A percentile compares a stretch with the other conserved stretches of the same genome.
phyloP scores from a whole-genome alignment of 2,888 invertebrate species.

The Trissoscelio sp. region DNA sequence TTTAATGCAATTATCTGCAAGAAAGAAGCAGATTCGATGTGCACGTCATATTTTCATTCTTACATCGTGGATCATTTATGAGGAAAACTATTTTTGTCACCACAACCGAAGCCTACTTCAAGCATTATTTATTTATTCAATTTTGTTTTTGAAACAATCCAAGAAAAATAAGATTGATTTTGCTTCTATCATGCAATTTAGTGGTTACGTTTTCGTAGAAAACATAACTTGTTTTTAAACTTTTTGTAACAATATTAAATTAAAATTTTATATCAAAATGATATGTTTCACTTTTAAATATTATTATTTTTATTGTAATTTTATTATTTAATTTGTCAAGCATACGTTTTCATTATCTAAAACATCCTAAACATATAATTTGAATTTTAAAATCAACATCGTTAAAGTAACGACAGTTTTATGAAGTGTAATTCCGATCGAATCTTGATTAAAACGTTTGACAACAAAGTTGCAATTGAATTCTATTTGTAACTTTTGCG shows the following conservation, averaged over 20 bases:
- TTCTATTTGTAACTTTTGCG: conserved; percentile 6
- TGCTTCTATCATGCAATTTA: background rate
- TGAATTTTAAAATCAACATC: background rate
- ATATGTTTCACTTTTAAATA: too few species aligned
- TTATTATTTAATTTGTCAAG: background rate
- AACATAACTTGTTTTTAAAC: background rate
- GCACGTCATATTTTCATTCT: background rate
- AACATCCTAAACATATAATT: background rate
- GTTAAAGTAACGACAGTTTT: background rate
- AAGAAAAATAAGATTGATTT: background rate
- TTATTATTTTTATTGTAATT: background rate
- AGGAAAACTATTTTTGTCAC: conserved; percentile 1
- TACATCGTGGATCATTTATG: background rate
- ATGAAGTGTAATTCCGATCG: conserved; percentile 1
- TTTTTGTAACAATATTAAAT: background rate
- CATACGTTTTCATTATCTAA: background rate
- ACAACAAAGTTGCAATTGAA: background rate
- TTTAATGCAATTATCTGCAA: background rate
- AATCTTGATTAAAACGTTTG: background rate
- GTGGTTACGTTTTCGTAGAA: background rate
- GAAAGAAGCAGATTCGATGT: background rate
- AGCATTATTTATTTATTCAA: background rate
- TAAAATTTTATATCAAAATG: too few species aligned
- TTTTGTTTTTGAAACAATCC: background rate
- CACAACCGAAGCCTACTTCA: background rate